Base-by-base conservation (phyloP, 1,140 invertebrate species). In the Cydia fagiglandana region DNA sequence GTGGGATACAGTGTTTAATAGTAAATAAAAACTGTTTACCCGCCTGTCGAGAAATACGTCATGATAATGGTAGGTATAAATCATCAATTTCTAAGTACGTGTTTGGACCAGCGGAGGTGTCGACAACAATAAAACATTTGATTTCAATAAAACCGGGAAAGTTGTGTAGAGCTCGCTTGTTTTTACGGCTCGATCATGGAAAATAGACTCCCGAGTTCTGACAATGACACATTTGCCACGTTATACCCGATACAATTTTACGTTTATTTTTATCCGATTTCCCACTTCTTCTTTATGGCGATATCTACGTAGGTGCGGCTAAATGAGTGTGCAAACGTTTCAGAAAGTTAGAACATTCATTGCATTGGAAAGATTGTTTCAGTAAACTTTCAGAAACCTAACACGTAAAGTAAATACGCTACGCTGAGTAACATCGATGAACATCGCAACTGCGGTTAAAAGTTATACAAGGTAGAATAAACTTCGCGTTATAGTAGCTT, bases 191-290 rank as follows among this genome's bases (percentile, higher is more conserved):
- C 80, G 79, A 88, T 87, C 83, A 82, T 82, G 82, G 76, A 81
- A 78, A 80, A 87, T 84, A 84, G 82, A 84, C 73, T 82, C 75
- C 80, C 76, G 80, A 78, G 75, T 84, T 83, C 83, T 83, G 83
- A 88, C 88, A 90, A 87, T 87, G 86, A 86, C 83, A 89, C 88
- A 88, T 88, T 89, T 88, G 83, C 83, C 61, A 80, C 87, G 89
- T 87, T 87, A 86, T 90, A 86, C 78, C 75, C 73, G 77, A 80
- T 77, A 78, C 80, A 73, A 83, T 87, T 89, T 89, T 88, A 91
- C 86, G 86, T 87, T 88, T 85, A 88, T 86, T 86, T 24, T 79
- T 83, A 75, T 80, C 83, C 82, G 84, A 86, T 89, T 91, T 89
- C 87, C 88, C 86, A 88, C 82, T 84, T 85, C 82, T 79, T 81